Conservation (phyloP, 2,797 vertebrate genomes). For the Sciaenops ocellatus region DNA sequence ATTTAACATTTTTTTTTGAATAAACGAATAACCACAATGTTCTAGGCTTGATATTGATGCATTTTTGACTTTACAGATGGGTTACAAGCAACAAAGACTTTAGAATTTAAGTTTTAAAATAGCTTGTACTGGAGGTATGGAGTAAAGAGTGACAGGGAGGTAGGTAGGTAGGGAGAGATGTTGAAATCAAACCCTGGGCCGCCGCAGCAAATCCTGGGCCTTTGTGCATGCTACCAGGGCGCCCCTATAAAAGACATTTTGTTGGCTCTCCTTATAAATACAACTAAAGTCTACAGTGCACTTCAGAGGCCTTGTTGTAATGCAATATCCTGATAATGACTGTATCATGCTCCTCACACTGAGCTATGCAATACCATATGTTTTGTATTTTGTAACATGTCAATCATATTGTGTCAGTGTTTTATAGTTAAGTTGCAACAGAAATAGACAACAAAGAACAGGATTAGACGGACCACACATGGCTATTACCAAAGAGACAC, state of each 20-base stretch:
- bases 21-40: neutral
- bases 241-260: neutral
- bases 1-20: slow-evolving; percentile 6
- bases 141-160: neutral
- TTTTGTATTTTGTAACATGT: slow-evolving; percentile 62
- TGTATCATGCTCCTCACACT: slow-evolving; percentile 31
- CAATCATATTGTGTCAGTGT: slow-evolving; percentile 56
- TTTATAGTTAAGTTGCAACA: slow-evolving; percentile 67
- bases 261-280: neutral
- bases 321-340: slow-evolving; percentile 24
- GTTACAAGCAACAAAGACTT: neutral
- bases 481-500: slow-evolving; percentile 67
- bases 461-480: slow-evolving; percentile 74
- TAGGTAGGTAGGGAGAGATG: too few relatives aligned
- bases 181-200: too few relatives aligned
- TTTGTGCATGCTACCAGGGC: too few relatives aligned
- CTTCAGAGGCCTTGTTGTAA: slow-evolving; percentile 1
- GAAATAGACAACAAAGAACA: slow-evolving; percentile 69
- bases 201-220: too few relatives aligned
- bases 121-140: too few relatives aligned
- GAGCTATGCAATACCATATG: slow-evolving; percentile 32
- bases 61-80: neutral
- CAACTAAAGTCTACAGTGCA: neutral
- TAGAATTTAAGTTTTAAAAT: neutral
- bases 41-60: slow-evolving; percentile 1